Evolutionary conservation across 2,113 vertebrate species (phyloP).

Genomic region (Mustela nigripes): DNA sequence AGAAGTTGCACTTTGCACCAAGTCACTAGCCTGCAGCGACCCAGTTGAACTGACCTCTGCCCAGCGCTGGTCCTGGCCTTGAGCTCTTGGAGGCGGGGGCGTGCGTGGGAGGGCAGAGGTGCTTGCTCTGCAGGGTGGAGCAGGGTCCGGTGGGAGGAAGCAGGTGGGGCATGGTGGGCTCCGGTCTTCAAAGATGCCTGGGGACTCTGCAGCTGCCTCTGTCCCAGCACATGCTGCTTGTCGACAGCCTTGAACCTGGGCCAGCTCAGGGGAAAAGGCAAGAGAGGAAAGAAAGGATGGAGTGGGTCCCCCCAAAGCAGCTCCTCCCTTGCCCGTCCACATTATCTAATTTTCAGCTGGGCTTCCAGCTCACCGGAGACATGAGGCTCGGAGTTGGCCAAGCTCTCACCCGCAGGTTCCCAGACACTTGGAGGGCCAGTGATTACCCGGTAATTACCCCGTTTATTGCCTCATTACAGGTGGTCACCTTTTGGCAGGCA

Average conservation of each 20-base stretch:
- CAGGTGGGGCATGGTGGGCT: not conserved
- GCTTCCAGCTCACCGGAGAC: not conserved
- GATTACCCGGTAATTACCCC: slow-evolving; percentile 67
- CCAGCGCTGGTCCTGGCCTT: not conserved
- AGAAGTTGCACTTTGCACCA: not conserved
- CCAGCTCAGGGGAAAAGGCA: slow-evolving; percentile 12
- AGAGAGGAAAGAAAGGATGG: not conserved
- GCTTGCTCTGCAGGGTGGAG: not conserved
- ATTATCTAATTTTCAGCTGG: slow-evolving; percentile 42
- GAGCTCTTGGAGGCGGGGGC: not conserved
- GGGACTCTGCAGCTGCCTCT: not conserved
- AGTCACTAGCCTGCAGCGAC: not conserved
- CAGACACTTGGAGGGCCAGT: slow-evolving; percentile 67
- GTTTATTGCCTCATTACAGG: slow-evolving; percentile 78
- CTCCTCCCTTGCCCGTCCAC: not conserved
- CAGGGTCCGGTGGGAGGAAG: not conserved
- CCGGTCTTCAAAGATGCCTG: not conserved
- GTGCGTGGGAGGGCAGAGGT: not conserved
- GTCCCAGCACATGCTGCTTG: not conserved
- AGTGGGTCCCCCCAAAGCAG: not conserved
- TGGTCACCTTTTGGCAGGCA: slow-evolving; percentile 81
- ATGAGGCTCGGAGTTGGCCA: slow-evolving; percentile 33
- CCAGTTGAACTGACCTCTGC: not conserved
- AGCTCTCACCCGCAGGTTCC: slow-evolving; percentile 58
- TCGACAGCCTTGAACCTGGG: not conserved